Conservation (phyloP, 2,797 vertebrate genomes). For the Microctenopoma lineatum region DNA sequence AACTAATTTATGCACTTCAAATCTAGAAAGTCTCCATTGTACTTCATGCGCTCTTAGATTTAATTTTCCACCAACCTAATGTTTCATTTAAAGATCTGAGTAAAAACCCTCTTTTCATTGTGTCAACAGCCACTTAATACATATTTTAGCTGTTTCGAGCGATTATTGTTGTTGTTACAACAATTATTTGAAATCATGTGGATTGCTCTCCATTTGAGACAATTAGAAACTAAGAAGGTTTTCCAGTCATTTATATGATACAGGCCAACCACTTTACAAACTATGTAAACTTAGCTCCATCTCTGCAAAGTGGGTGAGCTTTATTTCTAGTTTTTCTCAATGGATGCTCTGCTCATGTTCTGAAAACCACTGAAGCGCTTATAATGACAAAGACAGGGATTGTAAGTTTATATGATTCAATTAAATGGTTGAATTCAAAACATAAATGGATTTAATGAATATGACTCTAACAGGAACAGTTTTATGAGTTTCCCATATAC, state of each 20-base stretch:
- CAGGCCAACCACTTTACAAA: slow-evolving; percentile 24
- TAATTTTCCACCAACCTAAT: slow-evolving; percentile 36
- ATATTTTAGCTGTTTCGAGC: slow-evolving; percentile 55
- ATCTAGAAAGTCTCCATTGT: slow-evolving; percentile 68
- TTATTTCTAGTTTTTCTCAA: slow-evolving; percentile 45
- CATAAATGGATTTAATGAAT: slow-evolving; percentile 58
- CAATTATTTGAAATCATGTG: slow-evolving; percentile 60
- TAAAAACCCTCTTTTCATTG: slow-evolving; percentile 68
- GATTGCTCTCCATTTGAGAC: slow-evolving; percentile 55
- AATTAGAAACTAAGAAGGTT: slow-evolving; percentile 49
- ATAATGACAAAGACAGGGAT: slow-evolving; percentile 59
- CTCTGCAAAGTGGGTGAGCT: slow-evolving; percentile 36
- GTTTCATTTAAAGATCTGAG: slow-evolving; percentile 65
- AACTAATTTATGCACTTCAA: slow-evolving; percentile 66
- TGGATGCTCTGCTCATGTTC: slow-evolving; percentile 56
- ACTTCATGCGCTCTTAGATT: slow-evolving; percentile 44
- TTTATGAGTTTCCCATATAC: slow-evolving; percentile 42
- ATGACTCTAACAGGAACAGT: slow-evolving; percentile 10
- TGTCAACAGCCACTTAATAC: slow-evolving; percentile 68
- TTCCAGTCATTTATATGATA: slow-evolving; percentile 20
- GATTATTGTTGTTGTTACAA: slow-evolving; percentile 59
- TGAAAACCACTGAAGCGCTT: slow-evolving; percentile 56
- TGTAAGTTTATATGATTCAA: slow-evolving; percentile 64
- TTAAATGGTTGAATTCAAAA: slow-evolving; percentile 62
- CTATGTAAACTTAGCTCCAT: slow-evolving; percentile 42